Evolutionary conservation across 2,888 invertebrate species (phyloP), one percentile per base, ranked within the genome.

Genomic region (Aromia moschata): DNA sequence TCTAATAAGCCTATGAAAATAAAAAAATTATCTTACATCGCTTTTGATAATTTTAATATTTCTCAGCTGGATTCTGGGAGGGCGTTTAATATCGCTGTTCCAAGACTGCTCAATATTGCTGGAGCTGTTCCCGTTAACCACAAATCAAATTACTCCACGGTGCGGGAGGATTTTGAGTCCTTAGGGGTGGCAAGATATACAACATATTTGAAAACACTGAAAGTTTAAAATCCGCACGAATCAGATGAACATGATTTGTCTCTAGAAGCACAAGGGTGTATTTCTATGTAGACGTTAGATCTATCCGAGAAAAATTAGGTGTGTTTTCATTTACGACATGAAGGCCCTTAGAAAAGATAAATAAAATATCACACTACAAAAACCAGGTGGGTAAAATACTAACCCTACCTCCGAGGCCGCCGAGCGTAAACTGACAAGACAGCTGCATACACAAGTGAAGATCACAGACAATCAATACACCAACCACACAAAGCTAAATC

Each of bases 131-230:
- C 67, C 67, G 47, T 66, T 67, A n/a, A 55, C 73, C 70, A 71
- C 82, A 80, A 52, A 82, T 71, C 58, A 83, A 81, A 68, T 81
- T 82, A 67, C 80, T 80, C 83, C 83, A 83, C 10, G 82, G 81
- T 7, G 82, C 81, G 49, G 83, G 82, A 58, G 83, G 82, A 64
- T 80, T 81, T 47, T 81, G 81, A 38, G 79, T 80, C 67, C 82
- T 79, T 47, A 83, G 81, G 38, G 84, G 83, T 61, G 84, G 84
- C 68, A 83, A 71, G 68, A 83, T 80, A 74, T 83, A 83, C 74
- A 84, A 78, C 82, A 84, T 81, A 51, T 40, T 41, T 52, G 15
- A 12, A 41, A 14, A 41, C 43, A 33, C 33, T 33, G n/a, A n/a
- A n/a, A n/a, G n/a, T n/a, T n/a, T n/a, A n/a, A n/a, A n/a, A n/a